Percentiles rank a stretch among this genome's conserved stretches.
Evolutionary conservation across 2,888 invertebrate genomes (phyloP).

Genomic region (Psococerastis gibbosa): DNA sequence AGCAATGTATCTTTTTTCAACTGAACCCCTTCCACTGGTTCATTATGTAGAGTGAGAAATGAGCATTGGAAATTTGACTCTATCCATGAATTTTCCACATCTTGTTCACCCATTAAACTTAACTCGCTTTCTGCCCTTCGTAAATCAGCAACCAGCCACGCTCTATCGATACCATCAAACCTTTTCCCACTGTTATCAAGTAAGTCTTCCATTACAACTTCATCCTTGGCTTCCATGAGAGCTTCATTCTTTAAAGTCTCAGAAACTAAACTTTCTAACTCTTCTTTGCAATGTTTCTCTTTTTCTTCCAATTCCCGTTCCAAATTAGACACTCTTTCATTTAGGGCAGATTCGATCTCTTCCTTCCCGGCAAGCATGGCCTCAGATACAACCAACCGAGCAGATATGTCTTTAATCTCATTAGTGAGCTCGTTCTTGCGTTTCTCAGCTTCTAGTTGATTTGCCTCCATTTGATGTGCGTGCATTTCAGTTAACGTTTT

Average conservation of each 20-base stretch:
- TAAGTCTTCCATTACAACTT: no score
- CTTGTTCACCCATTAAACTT: no score
- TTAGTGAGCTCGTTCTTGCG: background rate
- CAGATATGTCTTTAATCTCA: background rate
- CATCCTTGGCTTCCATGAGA: background rate
- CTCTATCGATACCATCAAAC: no score
- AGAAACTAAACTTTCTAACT: background rate
- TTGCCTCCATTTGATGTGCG: background rate
- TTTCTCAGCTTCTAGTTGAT: background rate
- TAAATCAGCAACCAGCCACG: no score
- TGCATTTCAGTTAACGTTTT: background rate
- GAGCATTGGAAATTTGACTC: no score
- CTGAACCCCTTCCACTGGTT: no score
- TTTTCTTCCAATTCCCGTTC: background rate
- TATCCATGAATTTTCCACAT: no score
- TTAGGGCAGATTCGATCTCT: constrained; percentile 1
- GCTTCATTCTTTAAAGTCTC: background rate
- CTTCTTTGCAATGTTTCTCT: constrained; percentile 2
- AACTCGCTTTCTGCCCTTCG: no score
- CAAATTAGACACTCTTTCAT: background rate
- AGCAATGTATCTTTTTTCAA: no score
- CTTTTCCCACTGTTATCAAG: no score
- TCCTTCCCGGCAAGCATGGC: constrained; percentile 2
- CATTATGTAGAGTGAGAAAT: no score
- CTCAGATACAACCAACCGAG: background rate